Base-by-base conservation (phyloP, 1,140 invertebrate species). In the Brachionus koreanus region DNA sequence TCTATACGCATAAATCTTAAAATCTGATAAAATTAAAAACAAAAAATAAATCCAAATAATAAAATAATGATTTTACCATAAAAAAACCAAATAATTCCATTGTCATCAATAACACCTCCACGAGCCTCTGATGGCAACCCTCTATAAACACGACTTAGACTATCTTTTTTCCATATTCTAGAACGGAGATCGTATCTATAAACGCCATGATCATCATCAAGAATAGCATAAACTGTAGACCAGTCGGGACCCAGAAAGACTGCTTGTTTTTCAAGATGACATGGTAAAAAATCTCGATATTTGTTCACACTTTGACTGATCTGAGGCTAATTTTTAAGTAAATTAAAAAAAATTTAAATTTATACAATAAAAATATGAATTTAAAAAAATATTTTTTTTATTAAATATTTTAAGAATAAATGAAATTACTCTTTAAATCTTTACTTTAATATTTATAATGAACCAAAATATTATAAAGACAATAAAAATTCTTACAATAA, bases 71-170 rank as follows among this genome's bases (percentile, higher is more conserved):
- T 19, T 25, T 74, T 25, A 74, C 69, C 42, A 46, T 74, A 19
- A 74, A 74, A 74, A 43, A 74, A 74, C 69, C 69, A 74, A 74
- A 29, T 46, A 46, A 46, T 25, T 29, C 69, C 39, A 19, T 74
- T 25, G 5, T 74, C 69, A 46, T 74, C 69, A 13, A 74, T 46
- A 23, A 74, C 9, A 19, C 69, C 69, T 0, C 69, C 69, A 7
- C 39, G 16, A 12, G 69, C 37, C 19, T 74, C 42, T 46, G 16
- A 23, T 74, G 69, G 69, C 29, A 74, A 49, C 1, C 25, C 33
- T 25, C n/a, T 23, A 39, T 74, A 74, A 23, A 46, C 42, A 42
- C 25, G 19, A 13, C 23, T 13, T 1, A 74, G 6, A 12, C 35
- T 37, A 3, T 69, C 65, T 69, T 39, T 69, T 69, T 42, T 69